Evolutionary conservation across 2,888 invertebrate species (phyloP), one percentile per base, ranked within the genome.

Genomic region (Argyresthia goedartella): DNA sequence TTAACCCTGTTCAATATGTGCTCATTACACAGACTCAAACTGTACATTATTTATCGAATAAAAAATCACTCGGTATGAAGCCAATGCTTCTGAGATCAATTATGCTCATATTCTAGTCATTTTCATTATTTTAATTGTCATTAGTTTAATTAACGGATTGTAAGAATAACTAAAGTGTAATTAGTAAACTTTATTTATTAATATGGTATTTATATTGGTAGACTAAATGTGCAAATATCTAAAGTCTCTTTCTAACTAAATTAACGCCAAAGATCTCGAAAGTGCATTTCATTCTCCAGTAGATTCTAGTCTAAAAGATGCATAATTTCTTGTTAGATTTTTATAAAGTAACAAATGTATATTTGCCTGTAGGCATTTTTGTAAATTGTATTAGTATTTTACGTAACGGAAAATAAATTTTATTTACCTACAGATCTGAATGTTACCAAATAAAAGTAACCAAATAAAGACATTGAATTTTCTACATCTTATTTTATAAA

Each of bases 221-320:
- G 2, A 25, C 25, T 25, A 25, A 25, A 25, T 25, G 25, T 25
- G 25, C 25, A 25, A 25, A 25, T 25, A 25, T 25, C 2, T 25
- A 25, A 2, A 25, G 25, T 25, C 25, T 25, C 25, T 2, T 25
- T 25, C 25, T 25, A 4, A 25, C 2, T 4, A 35, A 36, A 13
- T n/a, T 50, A 51, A 51, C 14, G 51, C 51, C 51, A 51, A 51
- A 51, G 43, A 51, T 51, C 51, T 51, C 51, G 11, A 34, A 44
- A 44, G 44, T 44, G 51, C 51, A 51, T 51, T 51, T 51, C 25
- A n/a, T n/a, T n/a, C n/a, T n/a, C n/a, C n/a, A n/a, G n/a, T n/a
- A n/a, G n/a, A n/a, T 42, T 34, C 10, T 34, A 43, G n/a, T 44
- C 11, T 34, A 14, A 25, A n/a, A 14, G 10, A 34, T 43, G 36